These are phyloP conservation scores for Melanotaenia duboulayi DNA, from an alignment of 2,113 vertebrate species.

Conservation along the genomic window DNA sequence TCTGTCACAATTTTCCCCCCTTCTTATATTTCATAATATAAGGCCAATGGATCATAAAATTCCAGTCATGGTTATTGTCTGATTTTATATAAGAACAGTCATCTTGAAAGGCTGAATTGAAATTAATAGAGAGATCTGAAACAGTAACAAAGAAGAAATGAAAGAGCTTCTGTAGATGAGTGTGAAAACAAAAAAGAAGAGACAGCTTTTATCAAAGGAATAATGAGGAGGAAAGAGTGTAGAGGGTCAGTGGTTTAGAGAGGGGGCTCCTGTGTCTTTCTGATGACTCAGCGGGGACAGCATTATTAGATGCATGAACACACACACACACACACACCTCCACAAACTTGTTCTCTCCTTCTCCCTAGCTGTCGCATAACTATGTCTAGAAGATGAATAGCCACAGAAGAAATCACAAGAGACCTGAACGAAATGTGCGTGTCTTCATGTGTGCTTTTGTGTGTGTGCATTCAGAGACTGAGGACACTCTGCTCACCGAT, in stretches of 20 bases:
- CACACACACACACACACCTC: slow-evolving; percentile 4
- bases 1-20: too few species aligned
- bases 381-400: slow-evolving; percentile 69
- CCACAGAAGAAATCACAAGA: slow-evolving; percentile 43
- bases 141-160: neutral
- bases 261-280: slow-evolving; percentile 28
- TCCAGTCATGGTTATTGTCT: neutral
- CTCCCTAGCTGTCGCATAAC: slow-evolving; percentile 20
- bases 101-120: slow-evolving; percentile 4
- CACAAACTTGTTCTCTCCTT: slow-evolving; percentile 7
- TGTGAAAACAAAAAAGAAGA: slow-evolving; percentile 25
- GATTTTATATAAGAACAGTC: neutral
- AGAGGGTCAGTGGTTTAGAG: slow-evolving; percentile 43
- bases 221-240: slow-evolving; percentile 42
- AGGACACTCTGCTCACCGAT: slow-evolving; percentile 77
- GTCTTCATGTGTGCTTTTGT: slow-evolving; percentile 8
- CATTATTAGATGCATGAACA: slow-evolving; percentile 61
- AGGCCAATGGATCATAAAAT: neutral
- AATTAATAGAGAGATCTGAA: neutral
- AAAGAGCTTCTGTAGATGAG: slow-evolving; percentile 3
- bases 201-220: slow-evolving; percentile 13
- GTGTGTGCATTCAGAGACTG: slow-evolving; percentile 5
- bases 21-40: neutral
- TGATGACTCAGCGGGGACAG: slow-evolving; percentile 65
- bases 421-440: slow-evolving; percentile 46